Evolutionary conservation across 2,113 vertebrate species (phyloP).

Genomic region (Mus pahari): DNA sequence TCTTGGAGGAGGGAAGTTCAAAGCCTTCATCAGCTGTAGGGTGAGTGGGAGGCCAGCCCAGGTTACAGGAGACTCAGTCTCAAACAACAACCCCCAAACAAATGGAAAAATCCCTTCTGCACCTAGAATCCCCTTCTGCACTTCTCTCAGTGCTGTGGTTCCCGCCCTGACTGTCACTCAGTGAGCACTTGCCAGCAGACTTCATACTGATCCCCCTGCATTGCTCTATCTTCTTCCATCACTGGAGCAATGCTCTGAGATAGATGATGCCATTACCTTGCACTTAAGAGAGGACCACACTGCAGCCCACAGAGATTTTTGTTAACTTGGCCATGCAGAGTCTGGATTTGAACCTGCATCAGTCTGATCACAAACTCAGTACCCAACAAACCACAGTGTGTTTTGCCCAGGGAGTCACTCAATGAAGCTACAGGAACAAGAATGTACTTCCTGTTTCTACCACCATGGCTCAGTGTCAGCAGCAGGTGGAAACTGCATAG

Average conservation of each 20-base stretch:
- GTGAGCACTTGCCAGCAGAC: neutral
- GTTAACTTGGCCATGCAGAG: neutral
- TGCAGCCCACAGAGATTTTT: neutral
- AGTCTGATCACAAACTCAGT: neutral
- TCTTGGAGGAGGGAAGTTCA: neutral
- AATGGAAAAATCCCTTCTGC: neutral
- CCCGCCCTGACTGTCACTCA: too few species aligned
- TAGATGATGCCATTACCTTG: neutral
- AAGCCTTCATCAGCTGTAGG: neutral
- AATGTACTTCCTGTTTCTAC: neutral
- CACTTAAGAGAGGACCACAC: conserved; percentile 11
- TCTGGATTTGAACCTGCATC: neutral
- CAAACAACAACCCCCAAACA: neutral
- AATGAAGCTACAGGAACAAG: neutral
- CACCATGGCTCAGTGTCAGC: neutral
- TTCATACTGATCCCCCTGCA: neutral
- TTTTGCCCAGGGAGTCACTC: neutral
- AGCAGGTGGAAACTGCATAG: too few species aligned
- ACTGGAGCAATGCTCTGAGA: neutral
- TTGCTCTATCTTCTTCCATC: neutral
- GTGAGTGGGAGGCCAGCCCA: neutral
- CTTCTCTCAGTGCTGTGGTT: neutral
- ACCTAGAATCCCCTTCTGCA: neutral
- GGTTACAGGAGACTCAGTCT: neutral
- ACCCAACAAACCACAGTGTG: neutral